Percentiles rank a stretch among this genome's conserved stretches.
Conservation (phyloP, 2,113 vertebrate genomes). For the Azemiops feae region DNA sequence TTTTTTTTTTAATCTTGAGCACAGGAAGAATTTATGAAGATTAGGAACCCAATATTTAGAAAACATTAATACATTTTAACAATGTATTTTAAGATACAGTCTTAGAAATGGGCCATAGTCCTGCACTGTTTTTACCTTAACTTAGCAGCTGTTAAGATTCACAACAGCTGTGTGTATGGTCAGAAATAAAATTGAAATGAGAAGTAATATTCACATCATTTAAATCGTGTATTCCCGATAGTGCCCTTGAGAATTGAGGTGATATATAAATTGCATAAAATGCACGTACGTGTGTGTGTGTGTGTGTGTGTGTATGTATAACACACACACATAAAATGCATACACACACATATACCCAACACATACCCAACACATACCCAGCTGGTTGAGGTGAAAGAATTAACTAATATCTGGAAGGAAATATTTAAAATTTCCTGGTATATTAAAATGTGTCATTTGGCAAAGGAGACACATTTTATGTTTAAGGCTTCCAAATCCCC, state of each 20-base stretch:
- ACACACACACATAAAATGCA: background rate
- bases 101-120: background rate
- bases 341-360: background rate
- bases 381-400: background rate
- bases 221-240: background rate
- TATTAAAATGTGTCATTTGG: background rate
- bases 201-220: background rate
- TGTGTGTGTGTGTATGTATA: too few species aligned
- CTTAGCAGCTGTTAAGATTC: background rate
- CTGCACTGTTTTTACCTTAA: background rate
- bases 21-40: background rate
- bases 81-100: background rate
- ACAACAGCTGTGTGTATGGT: background rate
- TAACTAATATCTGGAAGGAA: background rate
- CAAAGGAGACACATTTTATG: background rate
- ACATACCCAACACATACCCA: background rate
- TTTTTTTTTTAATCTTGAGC: background rate
- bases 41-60: background rate
- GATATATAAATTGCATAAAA: background rate
- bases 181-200: background rate
- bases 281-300: background rate
- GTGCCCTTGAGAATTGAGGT: background rate
- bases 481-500: background rate
- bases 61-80: background rate
- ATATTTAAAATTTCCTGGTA: background rate